Base-by-base conservation (phyloP, 2,113 vertebrate genomes). In the Argyrosomus japonicus region DNA sequence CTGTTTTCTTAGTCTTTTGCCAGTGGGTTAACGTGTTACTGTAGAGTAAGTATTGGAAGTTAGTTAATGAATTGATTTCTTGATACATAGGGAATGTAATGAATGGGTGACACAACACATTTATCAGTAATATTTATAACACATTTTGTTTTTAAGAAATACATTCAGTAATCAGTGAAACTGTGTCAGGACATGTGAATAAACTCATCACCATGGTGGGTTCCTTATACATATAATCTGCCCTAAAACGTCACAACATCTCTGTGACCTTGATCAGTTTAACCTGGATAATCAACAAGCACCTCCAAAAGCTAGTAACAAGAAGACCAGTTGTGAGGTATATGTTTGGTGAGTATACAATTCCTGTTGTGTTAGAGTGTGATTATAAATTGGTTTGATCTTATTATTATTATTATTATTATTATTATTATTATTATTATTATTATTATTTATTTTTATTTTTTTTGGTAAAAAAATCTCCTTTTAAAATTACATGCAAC, bases 201-300 rank as follows among this genome's bases (percentile, higher is more conserved):
- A 72, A 75, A 84, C 79, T 56, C 25, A 50, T 83, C 68, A 56
- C 71, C 29, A 19, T 29, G 40, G 58, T 67, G 15, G 14, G 13
- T 45, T 68, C 13, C 11, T 62, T 47, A 32, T 48, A 64, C 40
- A 75, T 47, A 63, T 48, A 86, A 81, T 79, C 29, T 43, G 7
- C n/a, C 25, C 29, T 56, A 40, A 83, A 73, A 10, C 23, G 17
- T 7, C 19, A 50, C 13, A 63, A 61, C 58, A 77, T 77, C 47
- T 70, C 27, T 32, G 23, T 81, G 73, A 83, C 75, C 45, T 88
- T 76, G 18, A 82, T 75, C 27, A 62, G 8, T 77, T 48, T 32
- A 56, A 54, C 10, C 8, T 57, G 25, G 25, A 67, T 75, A 58
- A 60, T 70, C 6, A 76, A 53, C 13, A 58, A 56, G 27, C 27